A percentile compares a stretch with the other conserved stretches of the same genome.
phyloP scores from a whole-genome alignment of 2,797 vertebrate species.

The Galaxias olidus region DNA sequence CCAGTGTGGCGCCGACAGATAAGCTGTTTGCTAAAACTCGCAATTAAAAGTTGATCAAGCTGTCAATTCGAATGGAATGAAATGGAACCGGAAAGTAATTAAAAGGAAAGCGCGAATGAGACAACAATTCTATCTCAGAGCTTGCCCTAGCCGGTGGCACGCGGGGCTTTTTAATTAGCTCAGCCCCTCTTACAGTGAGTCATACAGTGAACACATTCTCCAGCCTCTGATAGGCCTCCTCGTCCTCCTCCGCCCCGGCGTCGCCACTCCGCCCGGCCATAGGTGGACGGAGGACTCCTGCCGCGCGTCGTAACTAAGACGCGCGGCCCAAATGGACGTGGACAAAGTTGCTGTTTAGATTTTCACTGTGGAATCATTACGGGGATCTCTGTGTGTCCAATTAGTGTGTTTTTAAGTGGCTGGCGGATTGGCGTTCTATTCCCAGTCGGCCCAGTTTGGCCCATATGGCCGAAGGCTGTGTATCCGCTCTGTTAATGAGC shows the following conservation, averaged over 20 bases:
- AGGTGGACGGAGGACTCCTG: conserved; percentile 2
- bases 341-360: conserved; percentile 55
- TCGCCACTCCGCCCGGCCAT: too few relatives aligned
- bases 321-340: conserved; percentile 31
- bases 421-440: conserved; percentile 62
- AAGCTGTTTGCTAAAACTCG: conserved; percentile 77
- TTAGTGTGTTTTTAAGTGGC: conserved; percentile 73
- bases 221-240: not conserved
- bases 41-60: conserved; percentile 82
- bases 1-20: conserved; percentile 74
- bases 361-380: conserved; percentile 57
- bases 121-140: conserved; percentile 81
- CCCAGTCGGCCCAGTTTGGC: conserved; percentile 68
- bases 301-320: conserved; percentile 31
- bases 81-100: conserved; percentile 85
- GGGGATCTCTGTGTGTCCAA: conserved; percentile 66
- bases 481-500: conserved; percentile 73
- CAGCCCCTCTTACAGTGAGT: conserved; percentile 54
- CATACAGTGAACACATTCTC: conserved; percentile 52
- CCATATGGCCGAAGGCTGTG: conserved; percentile 71
- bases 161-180: conserved; percentile 76
- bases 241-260: not conserved
- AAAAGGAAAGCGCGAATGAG: conserved; percentile 76
- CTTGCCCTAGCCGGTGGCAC: conserved; percentile 71
- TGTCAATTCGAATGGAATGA: conserved; percentile 82